Conservation (phyloP, 2,888 invertebrate species). For the Sinodicranocentrus sp. region DNA sequence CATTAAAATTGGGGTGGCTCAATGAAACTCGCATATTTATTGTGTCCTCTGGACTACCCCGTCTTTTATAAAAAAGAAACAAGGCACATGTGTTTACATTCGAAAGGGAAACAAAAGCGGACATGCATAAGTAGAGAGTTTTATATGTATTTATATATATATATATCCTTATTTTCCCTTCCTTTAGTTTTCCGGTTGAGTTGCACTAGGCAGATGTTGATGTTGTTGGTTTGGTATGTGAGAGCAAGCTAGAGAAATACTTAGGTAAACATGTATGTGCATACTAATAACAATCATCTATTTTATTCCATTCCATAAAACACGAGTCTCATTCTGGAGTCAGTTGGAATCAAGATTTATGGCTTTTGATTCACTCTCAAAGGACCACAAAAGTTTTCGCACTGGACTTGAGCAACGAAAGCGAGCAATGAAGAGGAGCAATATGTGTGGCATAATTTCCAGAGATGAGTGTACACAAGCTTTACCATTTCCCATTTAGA, state of each 20-base stretch:
- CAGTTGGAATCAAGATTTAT: conserved; percentile 74
- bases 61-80: not conserved
- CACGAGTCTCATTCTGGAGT: conserved; percentile 72
- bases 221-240: conserved; percentile 21
- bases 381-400: conserved; percentile 56
- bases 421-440: conserved; percentile 23
- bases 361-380: conserved; percentile 67
- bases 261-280: conserved; percentile 50
- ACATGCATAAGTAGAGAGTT: conserved; percentile 39
- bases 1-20: conserved; percentile 59
- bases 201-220: conserved; percentile 58
- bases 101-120: conserved; percentile 1
- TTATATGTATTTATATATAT: conserved; percentile 30
- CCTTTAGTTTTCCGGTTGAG: conserved; percentile 61
- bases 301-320: conserved; percentile 75
- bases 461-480: not conserved
- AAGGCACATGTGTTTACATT: not conserved
- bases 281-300: conserved; percentile 73
- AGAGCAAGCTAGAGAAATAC: no score
- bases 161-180: conserved; percentile 38
- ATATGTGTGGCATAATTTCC: conserved; percentile 40
- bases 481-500: not conserved
- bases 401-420: conserved; percentile 28
- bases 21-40: conserved; percentile 26
- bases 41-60: conserved; percentile 13